Base-by-base conservation (phyloP, 2,797 vertebrate genomes). In the Scolopax bukidnonensis region DNA sequence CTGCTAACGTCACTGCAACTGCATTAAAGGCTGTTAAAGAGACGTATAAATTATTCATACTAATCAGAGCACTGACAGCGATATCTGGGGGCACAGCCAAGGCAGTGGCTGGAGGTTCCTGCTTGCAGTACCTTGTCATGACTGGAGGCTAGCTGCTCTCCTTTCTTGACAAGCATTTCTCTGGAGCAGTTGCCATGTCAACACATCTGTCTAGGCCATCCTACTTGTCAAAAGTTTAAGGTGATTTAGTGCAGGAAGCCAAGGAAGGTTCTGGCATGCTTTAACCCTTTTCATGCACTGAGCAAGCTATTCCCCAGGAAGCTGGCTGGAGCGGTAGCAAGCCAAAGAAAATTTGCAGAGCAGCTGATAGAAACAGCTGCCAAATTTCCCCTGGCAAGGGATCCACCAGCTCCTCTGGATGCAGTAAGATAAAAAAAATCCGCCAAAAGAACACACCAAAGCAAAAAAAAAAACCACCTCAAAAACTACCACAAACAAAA, bases 21-120 rank as follows among this genome's bases (percentile, higher is more conserved):
- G 69, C 69, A 28, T 7, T 8, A 67, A 50, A 65, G 71, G 68
- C 90, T 86, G 79, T 4, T 28, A 32, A 53, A 45, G 88, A 59
- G 90, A 80, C 2, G 0, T 18, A 84, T 94, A 63, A 96, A 96
- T 97, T 73, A 96, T 84, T 92, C 12, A 20, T 71, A 3, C 47
- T 60, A 19, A 56, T 76, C 69, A 87, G 71, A 70, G 83, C 5
- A 9, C 75, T 51, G 41, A 20, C 69, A 50, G 68, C 14, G 3
- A 56, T 79, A 16, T 7, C n/a, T 3, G 25, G 56, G 56, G 54
- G 89, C 68, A 43, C 3, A 40, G 78, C 23, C 65, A 23, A 45
- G 68, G 57, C 81, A 70, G 28, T 5, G 53, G 64, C 82, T 56
- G 18, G 61, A 63, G 74, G 74, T 24, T 53, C 53, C 83, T 47